These are phyloP conservation scores for Drosophila littoralis DNA, from an alignment of 1,140 invertebrate species.

Conservation along the genomic window DNA sequence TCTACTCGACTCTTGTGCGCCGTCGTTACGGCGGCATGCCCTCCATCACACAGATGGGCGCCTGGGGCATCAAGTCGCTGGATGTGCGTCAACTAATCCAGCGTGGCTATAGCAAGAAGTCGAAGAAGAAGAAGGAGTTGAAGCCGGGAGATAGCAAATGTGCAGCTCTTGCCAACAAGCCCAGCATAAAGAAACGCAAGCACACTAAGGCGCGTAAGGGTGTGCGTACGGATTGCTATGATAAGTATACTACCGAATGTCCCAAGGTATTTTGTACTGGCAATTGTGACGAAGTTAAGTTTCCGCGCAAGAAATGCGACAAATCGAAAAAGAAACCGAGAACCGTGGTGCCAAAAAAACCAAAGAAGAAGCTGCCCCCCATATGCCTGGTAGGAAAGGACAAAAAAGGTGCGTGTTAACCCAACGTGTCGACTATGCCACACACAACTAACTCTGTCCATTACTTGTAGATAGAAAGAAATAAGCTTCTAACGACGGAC, in stretches of 20 bases:
- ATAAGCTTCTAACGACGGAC: slow-evolving; percentile 17
- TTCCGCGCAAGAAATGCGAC: slow-evolving; percentile 59
- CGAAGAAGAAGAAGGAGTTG: not conserved
- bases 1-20: slow-evolving; percentile 50
- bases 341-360: not conserved
- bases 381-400: slow-evolving; percentile 16
- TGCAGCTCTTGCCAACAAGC: not conserved
- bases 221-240: slow-evolving; percentile 51
- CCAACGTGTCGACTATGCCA: not conserved
- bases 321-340: not conserved
- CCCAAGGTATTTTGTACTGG: slow-evolving; percentile 3
- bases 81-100: not conserved
- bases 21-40: slow-evolving; percentile 46
- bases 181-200: slow-evolving; percentile 34
- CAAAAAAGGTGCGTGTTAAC: slow-evolving; percentile 26
- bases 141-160: slow-evolving; percentile 41
- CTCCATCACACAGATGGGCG: not conserved
- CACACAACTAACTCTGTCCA: not conserved
- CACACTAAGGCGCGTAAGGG: slow-evolving; percentile 36
- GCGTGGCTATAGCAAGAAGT: slow-evolving; percentile 18
- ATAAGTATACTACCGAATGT: not conserved
- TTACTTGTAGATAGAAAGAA: slow-evolving; percentile 55
- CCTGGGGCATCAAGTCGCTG: not conserved
- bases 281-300: slow-evolving; percentile 30
- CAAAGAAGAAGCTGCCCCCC: slow-evolving; percentile 17